phyloP scores from a whole-genome alignment of 1,140 invertebrate genomes.

The Formica exsecta region DNA sequence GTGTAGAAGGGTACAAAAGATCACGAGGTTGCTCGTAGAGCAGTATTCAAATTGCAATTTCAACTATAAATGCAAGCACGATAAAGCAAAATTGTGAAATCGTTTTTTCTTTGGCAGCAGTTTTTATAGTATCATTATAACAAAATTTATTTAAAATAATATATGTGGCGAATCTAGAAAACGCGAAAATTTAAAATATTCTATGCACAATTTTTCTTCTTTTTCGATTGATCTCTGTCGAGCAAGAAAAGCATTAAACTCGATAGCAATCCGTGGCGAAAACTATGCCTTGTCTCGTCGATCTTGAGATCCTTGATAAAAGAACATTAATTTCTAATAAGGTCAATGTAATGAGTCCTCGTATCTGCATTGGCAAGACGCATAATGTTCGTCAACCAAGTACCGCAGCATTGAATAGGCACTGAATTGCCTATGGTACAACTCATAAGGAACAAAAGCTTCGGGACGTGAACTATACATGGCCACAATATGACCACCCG shows the following conservation, averaged over 20 bases:
- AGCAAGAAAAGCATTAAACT: not conserved
- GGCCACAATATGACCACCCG: not conserved
- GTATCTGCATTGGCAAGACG: not conserved
- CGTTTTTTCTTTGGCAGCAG: not conserved
- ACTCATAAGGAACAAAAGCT: slow-evolving; percentile 1
- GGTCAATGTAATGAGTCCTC: slow-evolving; percentile 16
- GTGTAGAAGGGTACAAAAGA: slow-evolving; percentile 5
- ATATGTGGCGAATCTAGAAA: not conserved
- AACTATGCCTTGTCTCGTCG: slow-evolving; percentile 3
- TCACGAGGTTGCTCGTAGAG: slow-evolving; percentile 27
- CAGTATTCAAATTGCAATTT: slow-evolving; percentile 21
- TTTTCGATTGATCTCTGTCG: not conserved
- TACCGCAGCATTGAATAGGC: not conserved
- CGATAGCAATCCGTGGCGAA: not conserved
- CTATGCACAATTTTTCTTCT: not conserved
- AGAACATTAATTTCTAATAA: slow-evolving; percentile 1
- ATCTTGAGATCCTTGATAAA: slow-evolving; percentile 37
- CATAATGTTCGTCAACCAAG: slow-evolving; percentile 7
- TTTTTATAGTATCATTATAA: not conserved
- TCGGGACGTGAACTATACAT: not conserved
- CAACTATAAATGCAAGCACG: not conserved
- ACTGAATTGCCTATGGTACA: not conserved
- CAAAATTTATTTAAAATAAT: not conserved
- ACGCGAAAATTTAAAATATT: not conserved
- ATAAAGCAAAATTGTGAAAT: not conserved